Evolutionary conservation across 2,113 vertebrate genomes (phyloP).

Genomic region (Sebastes schlegelii): DNA sequence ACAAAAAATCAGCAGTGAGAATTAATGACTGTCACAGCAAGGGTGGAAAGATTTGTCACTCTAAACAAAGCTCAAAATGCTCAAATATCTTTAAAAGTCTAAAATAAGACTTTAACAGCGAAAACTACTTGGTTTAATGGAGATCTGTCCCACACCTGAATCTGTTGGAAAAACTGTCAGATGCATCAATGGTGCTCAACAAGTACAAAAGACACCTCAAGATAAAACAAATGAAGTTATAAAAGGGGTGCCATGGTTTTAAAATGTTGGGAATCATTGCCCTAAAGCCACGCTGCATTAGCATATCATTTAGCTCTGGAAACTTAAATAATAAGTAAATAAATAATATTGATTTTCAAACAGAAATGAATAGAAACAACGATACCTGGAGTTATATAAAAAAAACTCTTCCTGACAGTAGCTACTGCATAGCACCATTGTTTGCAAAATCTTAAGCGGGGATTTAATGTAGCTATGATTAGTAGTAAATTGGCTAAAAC

Average conservation of each 20-base stretch:
- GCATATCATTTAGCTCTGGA: neutral
- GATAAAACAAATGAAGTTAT: neutral
- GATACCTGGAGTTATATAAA: neutral
- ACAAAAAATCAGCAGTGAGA: neutral
- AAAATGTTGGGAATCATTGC: neutral
- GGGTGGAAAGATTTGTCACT: neutral
- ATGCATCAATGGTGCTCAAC: neutral
- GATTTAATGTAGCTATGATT: conserved; percentile 14
- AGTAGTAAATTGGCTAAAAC: neutral
- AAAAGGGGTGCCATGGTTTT: neutral
- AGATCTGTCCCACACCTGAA: conserved; percentile 4
- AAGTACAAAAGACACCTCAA: neutral
- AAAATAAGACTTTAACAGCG: neutral
- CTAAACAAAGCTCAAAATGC: neutral
- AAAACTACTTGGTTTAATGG: neutral
- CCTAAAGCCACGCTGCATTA: neutral
- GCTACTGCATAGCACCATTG: neutral
- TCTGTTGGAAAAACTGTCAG: neutral
- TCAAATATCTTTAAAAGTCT: neutral
- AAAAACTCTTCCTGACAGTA: neutral
- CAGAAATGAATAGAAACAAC: neutral
- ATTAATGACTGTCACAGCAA: conserved; percentile 1
- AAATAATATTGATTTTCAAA: neutral
- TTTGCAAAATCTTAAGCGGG: conserved; percentile 1
- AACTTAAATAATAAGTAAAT: neutral